Percentiles rank a stretch among this genome's conserved stretches.
Conservation (phyloP, 1,140 invertebrate species). For the Spodoptera frugiperda region DNA sequence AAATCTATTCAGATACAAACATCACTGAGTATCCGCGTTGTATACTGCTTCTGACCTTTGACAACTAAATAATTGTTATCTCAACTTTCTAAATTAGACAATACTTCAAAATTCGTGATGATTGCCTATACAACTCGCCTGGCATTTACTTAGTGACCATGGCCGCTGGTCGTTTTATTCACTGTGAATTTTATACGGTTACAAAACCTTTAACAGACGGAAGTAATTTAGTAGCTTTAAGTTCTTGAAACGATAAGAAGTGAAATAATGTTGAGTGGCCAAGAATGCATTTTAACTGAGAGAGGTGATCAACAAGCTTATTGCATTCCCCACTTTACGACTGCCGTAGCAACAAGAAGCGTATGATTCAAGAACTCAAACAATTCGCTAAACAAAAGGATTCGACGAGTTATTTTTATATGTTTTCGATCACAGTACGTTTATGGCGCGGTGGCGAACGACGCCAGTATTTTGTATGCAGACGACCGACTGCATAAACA, state of each 20-base stretch:
- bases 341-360: background rate
- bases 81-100: conserved; percentile 37
- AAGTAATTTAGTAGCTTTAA: background rate
- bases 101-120: conserved; percentile 2
- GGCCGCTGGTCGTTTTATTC: background rate
- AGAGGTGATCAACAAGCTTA: background rate
- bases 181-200: background rate
- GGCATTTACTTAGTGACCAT: conserved; percentile 9
- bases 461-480: conserved; percentile 62
- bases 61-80: conserved; percentile 19
- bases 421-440: conserved; percentile 18
- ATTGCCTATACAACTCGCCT: conserved; percentile 3
- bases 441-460: conserved; percentile 26
- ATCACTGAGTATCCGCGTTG: conserved; percentile 14
- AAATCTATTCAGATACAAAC: conserved; percentile 21
- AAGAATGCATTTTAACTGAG: too few relatives aligned
- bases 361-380: conserved; percentile 11
- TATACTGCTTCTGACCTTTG: conserved; percentile 7
- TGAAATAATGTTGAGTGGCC: too few relatives aligned
- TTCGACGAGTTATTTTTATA: conserved; percentile 32
- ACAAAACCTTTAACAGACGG: background rate
- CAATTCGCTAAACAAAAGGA: conserved; percentile 13
- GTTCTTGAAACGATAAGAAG: background rate
- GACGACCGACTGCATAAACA: conserved; percentile 57
- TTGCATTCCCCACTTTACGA: conserved; percentile 3